Conservation (phyloP, 2,797 vertebrate genomes). For the Paratrypauchen microcephalus region DNA sequence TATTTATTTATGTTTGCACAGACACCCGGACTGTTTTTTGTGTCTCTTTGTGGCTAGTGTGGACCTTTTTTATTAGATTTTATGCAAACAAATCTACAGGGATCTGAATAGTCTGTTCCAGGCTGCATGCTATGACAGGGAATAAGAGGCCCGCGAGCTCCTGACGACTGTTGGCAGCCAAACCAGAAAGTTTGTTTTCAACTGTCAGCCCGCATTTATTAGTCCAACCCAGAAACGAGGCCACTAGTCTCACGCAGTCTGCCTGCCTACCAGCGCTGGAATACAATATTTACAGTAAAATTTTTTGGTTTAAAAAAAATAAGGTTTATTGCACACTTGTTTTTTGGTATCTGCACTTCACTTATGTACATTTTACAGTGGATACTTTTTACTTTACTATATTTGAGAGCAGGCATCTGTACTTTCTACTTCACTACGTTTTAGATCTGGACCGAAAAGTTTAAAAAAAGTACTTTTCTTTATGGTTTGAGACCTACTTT, state of each 20-base stretch:
- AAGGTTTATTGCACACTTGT: too few species aligned
- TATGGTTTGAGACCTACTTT: too few species aligned
- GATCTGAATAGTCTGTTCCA: conserved; percentile 38
- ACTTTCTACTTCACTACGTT: too few species aligned
- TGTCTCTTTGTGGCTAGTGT: neutral
- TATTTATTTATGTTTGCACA: neutral
- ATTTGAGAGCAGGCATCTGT: too few species aligned
- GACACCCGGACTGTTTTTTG: neutral
- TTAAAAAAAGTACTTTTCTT: too few species aligned
- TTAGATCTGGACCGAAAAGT: too few species aligned
- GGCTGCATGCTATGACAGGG: conserved; percentile 52
- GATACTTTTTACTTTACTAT: too few species aligned
- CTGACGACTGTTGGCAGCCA: conserved; percentile 63
- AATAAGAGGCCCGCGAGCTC: conserved; percentile 55
- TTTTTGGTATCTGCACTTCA: too few species aligned
- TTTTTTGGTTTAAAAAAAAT: too few species aligned
- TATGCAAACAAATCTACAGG: conserved; percentile 32
- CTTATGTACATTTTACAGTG: too few species aligned
- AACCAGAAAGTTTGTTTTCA: conserved; percentile 71
- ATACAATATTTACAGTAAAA: too few species aligned
- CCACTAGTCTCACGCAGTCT: conserved; percentile 66
- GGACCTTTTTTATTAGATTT: conserved; percentile 16
- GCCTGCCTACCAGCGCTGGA: conserved; percentile 9
- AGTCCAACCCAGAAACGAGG: conserved; percentile 64
- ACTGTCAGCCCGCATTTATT: conserved; percentile 71